Conservation (phyloP, 2,113 vertebrate genomes). For the Narcine bancroftii region DNA sequence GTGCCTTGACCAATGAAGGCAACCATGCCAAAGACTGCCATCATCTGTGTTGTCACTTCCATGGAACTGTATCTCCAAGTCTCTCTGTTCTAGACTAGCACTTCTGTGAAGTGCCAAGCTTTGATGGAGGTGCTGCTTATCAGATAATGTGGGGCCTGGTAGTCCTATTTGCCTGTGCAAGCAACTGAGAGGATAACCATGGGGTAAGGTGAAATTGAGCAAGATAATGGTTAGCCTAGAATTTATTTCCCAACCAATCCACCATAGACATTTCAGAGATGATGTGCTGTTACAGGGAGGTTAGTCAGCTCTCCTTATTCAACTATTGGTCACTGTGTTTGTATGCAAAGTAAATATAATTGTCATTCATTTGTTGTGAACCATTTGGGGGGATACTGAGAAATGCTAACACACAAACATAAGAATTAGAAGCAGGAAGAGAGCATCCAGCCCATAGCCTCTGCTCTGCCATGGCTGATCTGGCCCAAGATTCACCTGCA, state of each 20-base stretch:
- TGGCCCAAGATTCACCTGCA: too few species aligned
- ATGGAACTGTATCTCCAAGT: too few species aligned
- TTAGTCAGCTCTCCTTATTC: background rate
- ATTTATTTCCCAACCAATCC: background rate
- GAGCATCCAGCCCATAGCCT: too few species aligned
- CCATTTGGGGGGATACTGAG: background rate
- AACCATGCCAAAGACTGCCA: too few species aligned
- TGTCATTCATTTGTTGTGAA: background rate
- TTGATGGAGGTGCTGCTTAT: background rate
- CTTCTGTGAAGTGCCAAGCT: background rate
- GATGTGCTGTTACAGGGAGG: too few species aligned
- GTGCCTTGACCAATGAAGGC: too few species aligned
- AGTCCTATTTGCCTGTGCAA: background rate
- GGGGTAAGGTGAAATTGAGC: background rate
- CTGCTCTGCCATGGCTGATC: too few species aligned
- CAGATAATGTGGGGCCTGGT: background rate
- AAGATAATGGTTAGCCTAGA: background rate
- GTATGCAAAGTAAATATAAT: background rate
- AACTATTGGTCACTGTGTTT: background rate
- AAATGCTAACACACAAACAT: too few species aligned
- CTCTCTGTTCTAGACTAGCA: background rate
- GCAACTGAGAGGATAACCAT: background rate
- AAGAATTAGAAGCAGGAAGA: too few species aligned
- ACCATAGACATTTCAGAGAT: background rate
- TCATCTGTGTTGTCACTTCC: too few species aligned